Conservation (phyloP, 2,113 vertebrate genomes). For the Pyrgilauda ruficollis region DNA sequence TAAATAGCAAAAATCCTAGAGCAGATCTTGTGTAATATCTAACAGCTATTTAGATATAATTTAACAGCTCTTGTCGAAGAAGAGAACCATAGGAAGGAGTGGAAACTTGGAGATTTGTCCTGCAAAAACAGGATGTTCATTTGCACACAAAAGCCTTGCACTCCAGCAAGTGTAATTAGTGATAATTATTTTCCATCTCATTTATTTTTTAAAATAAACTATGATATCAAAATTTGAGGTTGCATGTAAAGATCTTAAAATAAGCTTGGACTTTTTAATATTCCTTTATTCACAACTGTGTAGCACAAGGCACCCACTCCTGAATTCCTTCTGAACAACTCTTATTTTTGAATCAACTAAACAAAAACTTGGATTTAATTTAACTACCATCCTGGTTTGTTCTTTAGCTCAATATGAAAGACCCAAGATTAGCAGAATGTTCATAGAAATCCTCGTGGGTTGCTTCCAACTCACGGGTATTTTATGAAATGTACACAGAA, state of each 20-base stretch:
- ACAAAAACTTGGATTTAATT: not conserved
- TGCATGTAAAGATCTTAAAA: not conserved
- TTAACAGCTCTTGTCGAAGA: not conserved
- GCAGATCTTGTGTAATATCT: not conserved
- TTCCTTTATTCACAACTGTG: not conserved
- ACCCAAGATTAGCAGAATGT: not conserved
- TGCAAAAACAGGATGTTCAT: not conserved
- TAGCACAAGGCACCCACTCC: not conserved
- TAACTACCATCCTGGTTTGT: not conserved
- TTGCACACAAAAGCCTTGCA: not conserved
- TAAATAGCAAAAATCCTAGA: not conserved
- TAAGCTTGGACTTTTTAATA: not conserved
- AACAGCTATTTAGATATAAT: not conserved
- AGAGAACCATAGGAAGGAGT: not conserved
- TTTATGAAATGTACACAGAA: not conserved
- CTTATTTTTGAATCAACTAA: not conserved
- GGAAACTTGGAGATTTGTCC: not conserved
- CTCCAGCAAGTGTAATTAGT: not conserved
- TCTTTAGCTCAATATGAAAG: not conserved
- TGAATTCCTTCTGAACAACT: not conserved
- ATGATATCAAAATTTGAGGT: not conserved
- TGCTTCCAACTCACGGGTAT: not conserved
- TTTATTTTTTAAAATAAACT: not conserved
- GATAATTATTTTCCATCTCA: not conserved
- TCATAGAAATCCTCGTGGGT: not conserved